Percentiles rank a stretch among this genome's conserved stretches.
Conservation (phyloP, 1,140 invertebrate species). For the Anastrepha ludens region DNA sequence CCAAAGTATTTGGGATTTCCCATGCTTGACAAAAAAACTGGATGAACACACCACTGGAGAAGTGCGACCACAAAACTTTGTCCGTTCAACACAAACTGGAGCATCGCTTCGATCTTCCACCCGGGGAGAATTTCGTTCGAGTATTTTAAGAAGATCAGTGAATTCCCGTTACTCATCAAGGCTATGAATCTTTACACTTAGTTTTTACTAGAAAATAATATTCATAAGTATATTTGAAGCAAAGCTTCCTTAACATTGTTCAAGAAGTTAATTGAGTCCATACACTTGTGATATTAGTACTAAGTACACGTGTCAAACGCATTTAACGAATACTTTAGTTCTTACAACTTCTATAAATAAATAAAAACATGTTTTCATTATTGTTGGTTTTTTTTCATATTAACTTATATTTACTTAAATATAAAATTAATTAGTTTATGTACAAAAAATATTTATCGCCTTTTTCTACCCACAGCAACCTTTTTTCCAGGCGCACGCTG, state of each 20-base stretch:
- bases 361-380: background rate
- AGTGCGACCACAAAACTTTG: slow-evolving; percentile 61
- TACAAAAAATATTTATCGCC: slow-evolving; percentile 74
- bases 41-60: slow-evolving; percentile 55
- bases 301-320: background rate
- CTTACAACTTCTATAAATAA: background rate
- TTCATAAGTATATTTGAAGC: slow-evolving; percentile 19
- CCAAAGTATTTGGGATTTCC: slow-evolving; percentile 86
- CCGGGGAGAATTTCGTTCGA: slow-evolving; percentile 81
- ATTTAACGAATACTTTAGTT: background rate
- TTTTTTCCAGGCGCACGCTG: slow-evolving; percentile 78
- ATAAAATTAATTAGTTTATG: background rate
- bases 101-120: slow-evolving; percentile 78
- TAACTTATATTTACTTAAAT: slow-evolving; percentile 39
- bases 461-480: slow-evolving; percentile 78
- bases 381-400: background rate
- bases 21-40: slow-evolving; percentile 77
- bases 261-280: slow-evolving; percentile 47
- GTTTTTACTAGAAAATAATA: background rate
- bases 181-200: background rate
- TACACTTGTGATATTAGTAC: slow-evolving; percentile 43
- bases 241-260: slow-evolving; percentile 12
- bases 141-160: slow-evolving; percentile 78
- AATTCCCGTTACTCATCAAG: slow-evolving; percentile 62
- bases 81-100: slow-evolving; percentile 72